Conservation (phyloP, 2,113 vertebrate species). For the Oreocharis arfaki region DNA sequence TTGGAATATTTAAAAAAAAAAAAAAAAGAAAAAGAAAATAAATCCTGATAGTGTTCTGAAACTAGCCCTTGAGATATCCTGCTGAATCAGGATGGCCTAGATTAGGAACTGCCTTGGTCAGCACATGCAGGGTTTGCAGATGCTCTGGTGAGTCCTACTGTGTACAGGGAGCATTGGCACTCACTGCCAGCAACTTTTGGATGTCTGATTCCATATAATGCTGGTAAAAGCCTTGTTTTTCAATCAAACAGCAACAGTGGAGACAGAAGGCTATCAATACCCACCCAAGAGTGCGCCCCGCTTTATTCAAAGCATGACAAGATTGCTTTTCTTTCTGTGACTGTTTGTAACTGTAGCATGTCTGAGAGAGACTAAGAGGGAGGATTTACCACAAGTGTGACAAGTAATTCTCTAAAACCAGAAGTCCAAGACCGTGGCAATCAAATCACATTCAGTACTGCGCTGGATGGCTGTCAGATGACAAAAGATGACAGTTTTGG, state of each 20-base stretch:
- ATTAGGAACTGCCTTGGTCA: neutral
- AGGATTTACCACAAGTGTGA: neutral
- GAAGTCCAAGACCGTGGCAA: neutral
- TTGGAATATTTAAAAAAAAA: neutral
- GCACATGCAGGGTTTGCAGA: neutral
- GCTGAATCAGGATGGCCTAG: neutral
- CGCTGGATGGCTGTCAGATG: neutral
- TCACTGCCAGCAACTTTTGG: neutral
- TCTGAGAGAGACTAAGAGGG: neutral
- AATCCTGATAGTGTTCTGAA: neutral
- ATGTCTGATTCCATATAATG: accelerated
- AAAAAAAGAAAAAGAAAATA: neutral
- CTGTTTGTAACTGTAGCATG: neutral
- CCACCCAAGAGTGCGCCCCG: neutral
- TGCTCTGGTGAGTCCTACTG: neutral
- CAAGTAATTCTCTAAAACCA: neutral
- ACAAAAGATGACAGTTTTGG: neutral
- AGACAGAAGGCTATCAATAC: neutral
- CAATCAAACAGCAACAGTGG: neutral
- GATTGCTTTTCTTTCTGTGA: neutral
- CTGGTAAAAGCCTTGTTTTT: neutral
- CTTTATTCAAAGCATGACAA: neutral
- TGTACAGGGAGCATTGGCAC: neutral
- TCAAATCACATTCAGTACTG: neutral
- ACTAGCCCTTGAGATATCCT: neutral